phyloP scores from a whole-genome alignment of 2,797 vertebrate genomes.

The Pachyuromys duprasi region DNA sequence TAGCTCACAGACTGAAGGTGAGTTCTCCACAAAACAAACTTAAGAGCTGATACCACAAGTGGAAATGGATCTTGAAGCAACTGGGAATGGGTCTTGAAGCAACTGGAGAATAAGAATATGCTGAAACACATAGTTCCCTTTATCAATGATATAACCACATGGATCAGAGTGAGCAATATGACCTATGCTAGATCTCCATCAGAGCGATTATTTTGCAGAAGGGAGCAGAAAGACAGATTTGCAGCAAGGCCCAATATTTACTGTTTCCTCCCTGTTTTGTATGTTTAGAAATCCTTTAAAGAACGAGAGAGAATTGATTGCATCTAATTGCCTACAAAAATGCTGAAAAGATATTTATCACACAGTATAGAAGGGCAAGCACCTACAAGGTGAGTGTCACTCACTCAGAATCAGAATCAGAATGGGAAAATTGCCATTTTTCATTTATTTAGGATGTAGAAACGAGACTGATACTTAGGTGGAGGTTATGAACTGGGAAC shows the following conservation, averaged over 20 bases:
- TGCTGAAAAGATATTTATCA: conserved; percentile 52
- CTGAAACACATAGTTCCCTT: neutral
- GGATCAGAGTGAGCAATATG: neutral
- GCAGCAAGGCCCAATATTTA: neutral
- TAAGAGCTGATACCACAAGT: neutral
- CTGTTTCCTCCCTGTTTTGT: neutral
- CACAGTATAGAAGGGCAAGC: neutral
- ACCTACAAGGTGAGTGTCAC: neutral
- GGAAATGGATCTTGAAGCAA: neutral
- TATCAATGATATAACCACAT: neutral
- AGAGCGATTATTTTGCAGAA: conserved; percentile 19
- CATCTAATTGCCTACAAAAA: conserved; percentile 62
- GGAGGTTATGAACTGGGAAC: conserved; percentile 84
- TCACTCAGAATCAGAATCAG: neutral
- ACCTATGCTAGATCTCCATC: neutral
- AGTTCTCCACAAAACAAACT: neutral
- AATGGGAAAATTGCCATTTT: conserved; percentile 63
- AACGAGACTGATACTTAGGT: conserved; percentile 76
- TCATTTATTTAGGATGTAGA: conserved; percentile 76
- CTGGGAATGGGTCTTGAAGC: neutral
- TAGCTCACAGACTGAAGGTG: neutral
- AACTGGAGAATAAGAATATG: neutral
- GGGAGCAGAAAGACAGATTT: neutral
- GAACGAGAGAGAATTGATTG: conserved; percentile 59
- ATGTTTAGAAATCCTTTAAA: conserved; percentile 36